phyloP scores from a whole-genome alignment of 1,140 invertebrate species.

The Megalopta genalis region DNA sequence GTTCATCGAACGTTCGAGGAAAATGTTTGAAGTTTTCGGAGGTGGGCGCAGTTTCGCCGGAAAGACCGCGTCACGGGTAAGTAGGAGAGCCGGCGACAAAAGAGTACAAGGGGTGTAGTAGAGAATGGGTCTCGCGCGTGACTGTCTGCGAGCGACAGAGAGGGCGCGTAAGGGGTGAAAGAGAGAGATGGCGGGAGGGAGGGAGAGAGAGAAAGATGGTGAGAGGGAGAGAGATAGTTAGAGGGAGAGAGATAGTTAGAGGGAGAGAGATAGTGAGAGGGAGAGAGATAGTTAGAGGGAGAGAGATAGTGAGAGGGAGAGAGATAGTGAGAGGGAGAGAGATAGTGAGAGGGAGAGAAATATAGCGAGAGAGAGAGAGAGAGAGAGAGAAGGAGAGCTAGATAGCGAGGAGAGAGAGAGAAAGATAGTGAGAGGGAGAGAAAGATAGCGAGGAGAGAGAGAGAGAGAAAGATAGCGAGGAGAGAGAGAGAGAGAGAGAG shows the following conservation, averaged over 20 bases:
- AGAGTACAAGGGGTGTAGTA: neutral
- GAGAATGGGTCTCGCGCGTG: neutral
- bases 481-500: too few species aligned
- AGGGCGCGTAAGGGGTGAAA: neutral
- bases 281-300: too few species aligned
- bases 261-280: too few species aligned
- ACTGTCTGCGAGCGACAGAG: too few species aligned
- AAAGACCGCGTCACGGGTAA: slow-evolving; percentile 2
- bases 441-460: neutral
- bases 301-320: neutral
- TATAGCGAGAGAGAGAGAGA: too few species aligned
- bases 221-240: too few species aligned
- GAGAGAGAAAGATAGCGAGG: too few species aligned
- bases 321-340: too few species aligned
- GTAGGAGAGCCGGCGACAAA: neutral
- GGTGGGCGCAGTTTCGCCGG: slow-evolving; percentile 10
- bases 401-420: neutral
- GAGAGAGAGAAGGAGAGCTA: too few species aligned
- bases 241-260: neutral
- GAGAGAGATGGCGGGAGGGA: too few species aligned
- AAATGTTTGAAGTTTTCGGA: neutral
- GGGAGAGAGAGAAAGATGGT: neutral
- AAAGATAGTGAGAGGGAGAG: too few species aligned
- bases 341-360: neutral
- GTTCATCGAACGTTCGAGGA: neutral